A percentile compares a stretch with the other conserved stretches of the same genome.
Conservation (phyloP, 2,888 invertebrate genomes). For the Zhuqinia jingwanae region DNA sequence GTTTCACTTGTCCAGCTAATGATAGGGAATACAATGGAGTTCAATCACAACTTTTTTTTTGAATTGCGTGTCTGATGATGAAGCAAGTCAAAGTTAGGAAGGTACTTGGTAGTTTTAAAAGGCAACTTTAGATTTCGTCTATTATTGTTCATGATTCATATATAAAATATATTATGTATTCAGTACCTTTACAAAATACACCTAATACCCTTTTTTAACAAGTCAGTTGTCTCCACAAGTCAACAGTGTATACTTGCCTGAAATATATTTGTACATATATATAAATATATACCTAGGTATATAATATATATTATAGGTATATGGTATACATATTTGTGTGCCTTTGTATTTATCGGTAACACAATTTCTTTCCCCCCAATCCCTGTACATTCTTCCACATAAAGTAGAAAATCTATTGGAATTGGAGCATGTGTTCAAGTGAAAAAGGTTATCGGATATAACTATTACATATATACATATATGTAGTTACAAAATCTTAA, state of each 20-base stretch:
- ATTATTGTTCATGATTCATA: slow-evolving; percentile 11
- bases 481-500: background rate
- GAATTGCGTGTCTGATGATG: slow-evolving; percentile 56
- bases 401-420: too few species aligned
- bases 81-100: background rate
- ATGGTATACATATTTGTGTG: too few species aligned
- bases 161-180: too few species aligned
- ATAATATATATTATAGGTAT: too few species aligned
- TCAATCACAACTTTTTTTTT: slow-evolving; percentile 70
- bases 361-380: background rate
- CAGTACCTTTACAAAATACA: too few species aligned
- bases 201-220: too few species aligned
- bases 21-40: slow-evolving; percentile 60
- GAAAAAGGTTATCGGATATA: background rate
- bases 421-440: too few species aligned
- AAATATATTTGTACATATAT: background rate
- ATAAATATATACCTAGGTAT: too few species aligned
- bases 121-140: slow-evolving; percentile 27
- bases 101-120: slow-evolving; percentile 44
- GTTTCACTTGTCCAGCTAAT: slow-evolving; percentile 68
- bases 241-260: background rate
- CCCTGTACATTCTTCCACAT: background rate
- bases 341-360: background rate
- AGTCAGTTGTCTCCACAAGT: too few species aligned
- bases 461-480: too few species aligned